Base-by-base conservation (phyloP, 2,113 vertebrate genomes). In the Penelope pileata region DNA sequence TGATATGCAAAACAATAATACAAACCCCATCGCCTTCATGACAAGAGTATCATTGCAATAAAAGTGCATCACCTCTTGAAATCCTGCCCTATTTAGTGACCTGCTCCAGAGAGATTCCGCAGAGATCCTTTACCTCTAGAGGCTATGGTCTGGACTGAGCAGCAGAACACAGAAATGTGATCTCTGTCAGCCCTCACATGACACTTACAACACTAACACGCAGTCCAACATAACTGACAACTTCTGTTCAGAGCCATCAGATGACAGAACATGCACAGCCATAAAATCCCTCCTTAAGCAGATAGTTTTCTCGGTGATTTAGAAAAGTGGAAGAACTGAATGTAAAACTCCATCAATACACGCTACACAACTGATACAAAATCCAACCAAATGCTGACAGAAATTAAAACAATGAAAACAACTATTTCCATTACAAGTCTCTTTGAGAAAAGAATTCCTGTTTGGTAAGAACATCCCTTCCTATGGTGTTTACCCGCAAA, bases 11-110 rank as follows among this genome's bases (percentile, higher is more conserved):
- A 91, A 96, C 88, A 86, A 75, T 68, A 92, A 69, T 12, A 64
- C 64, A 79, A 92, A 91, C 0, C 82, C 86, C 93, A 67, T 60
- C 88, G 91, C 84, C 73, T 90, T 77, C 62, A 42, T 15, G 86
- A 92, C 82, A 96, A 88, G 79, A 69, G 85, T 82, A 90, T 76
- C 92, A 50, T 17, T 78, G 93, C 60, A 86, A 94, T 96, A 96
- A 92, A 96, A 95, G 56, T 78, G 47, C 69, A 83, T 54, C 82
- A 93, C 75, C 60, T 96, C 87, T 92, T 96, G 92, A 96, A 96
- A 94, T 77, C 76, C 94, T 96, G 94, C 60, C 79, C 85, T 92
- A 53, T 42, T 91, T 90, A 82, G 88, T 92, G 92, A 96, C 83
- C 92, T 95, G 93, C 95, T 95, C 76, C 88, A 93, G 82, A 70